Evolutionary conservation across 1,140 invertebrate genomes (phyloP), one percentile per base, ranked within the genome.

Genomic region (Potamilus streckersoni): DNA sequence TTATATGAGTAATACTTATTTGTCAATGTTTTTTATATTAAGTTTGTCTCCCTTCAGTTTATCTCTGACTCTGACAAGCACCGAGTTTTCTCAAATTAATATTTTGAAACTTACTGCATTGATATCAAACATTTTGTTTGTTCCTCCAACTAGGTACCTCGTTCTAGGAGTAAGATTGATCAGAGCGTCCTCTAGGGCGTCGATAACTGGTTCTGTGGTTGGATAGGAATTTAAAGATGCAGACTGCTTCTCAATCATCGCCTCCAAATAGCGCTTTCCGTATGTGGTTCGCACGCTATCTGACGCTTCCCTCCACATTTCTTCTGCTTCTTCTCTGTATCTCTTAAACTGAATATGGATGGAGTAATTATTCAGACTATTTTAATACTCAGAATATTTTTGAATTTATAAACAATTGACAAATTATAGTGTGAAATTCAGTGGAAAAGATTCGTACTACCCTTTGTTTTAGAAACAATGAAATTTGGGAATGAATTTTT

Each of bases 111-210:
- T 61, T 72, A 83, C 82, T 23, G 74, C 64, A 59, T 82, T 74
- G 19, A 62, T 67, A 57, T 86, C 85, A 68, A 79, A 76, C 59
- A 80, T 70, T 15, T 66, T 38, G 23, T 74, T 83, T 19, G 81
- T 80, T 17, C 82, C 85, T 31, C 69, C 73, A 3, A 84, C 70
- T 19, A 86, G 66, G 65, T 86, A 86, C 17, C 82, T 76, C 49
- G 75, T 59, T 65, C 80, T 66, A 11, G 85, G 85, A 19, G 73
- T 65, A 15, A 49, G 60, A 64, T 71, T 81, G 16, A 76, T 55
- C 38, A 86, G 58, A 16, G 82, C 84, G 70, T 86, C 80, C 17
- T 81, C 76, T 23, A 85, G 73, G 15, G 79, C 80, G 57, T 81
- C 75, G 15, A 82, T 64, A 15, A 86, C 84, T 38, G 82, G 84